Base-by-base conservation (phyloP, 1,140 invertebrate species). In the Megalonaias nervosa region DNA sequence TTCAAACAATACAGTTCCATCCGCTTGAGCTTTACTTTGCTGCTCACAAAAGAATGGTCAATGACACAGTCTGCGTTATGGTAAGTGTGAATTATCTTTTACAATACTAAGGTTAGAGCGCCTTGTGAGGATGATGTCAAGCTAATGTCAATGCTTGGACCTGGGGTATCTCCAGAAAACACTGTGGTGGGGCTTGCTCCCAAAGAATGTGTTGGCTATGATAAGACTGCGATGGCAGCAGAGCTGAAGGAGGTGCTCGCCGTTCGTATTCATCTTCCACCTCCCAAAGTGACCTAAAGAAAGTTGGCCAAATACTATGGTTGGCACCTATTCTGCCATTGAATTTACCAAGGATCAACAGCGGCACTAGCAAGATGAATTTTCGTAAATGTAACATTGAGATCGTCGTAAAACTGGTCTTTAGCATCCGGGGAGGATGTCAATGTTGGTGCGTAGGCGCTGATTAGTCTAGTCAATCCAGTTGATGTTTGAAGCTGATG, bases 181-280 rank as follows among this genome's bases (percentile, higher is more conserved):
- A n/a, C 67, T 80, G 57, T 82, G 81, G 14, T 83, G 71, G 71
- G 65, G 59, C 62, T 82, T 80, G 31, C 75, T 78, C 16, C 71
- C 6, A 67, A 79, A 84, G 75, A 26, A 82, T 21, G 66, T 68
- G 23, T 74, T 81, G 55, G 70, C 79, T 55, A 73, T 79, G 16
- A 81, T 55, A n/a, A 59, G 67, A 66, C 5, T 31, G 31, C 5
- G 31, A 5, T 31, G 31, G 5, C 31, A 31, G 31, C 31, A 31
- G 31, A 31, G 31, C 5, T 31, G 2, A 1, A 84, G 73, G 17
- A 79, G 71, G 16, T 75, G 72, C 61, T 79, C 72, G 2, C 73
- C 81, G 55, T 83, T 83, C 23, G 80, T 64, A 23, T 82, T 82
- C 6, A 80, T 71, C 16, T 74, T 80, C 16, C 82, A 77, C 19